phyloP scores from a whole-genome alignment of 1,140 invertebrate species.

The Helicoverpa zea region DNA sequence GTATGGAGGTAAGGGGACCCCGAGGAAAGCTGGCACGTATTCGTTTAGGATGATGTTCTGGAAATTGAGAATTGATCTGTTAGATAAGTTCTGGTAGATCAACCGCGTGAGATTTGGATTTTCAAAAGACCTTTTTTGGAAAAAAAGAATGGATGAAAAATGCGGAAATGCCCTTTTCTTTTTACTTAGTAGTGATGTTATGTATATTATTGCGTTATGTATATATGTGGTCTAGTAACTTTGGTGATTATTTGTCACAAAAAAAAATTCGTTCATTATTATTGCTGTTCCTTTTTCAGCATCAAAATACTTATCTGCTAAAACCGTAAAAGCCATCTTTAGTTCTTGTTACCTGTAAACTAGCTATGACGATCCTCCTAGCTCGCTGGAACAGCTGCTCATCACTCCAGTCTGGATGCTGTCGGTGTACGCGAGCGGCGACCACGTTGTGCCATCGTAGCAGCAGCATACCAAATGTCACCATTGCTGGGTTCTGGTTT shows the following conservation, averaged over 20 bases:
- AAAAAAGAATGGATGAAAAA: neutral
- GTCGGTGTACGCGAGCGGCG: constrained; percentile 91
- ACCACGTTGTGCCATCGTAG: constrained; percentile 98
- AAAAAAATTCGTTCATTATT: neutral
- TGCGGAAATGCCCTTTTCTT: neutral
- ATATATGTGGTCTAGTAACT: no score
- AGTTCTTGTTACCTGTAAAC: constrained; percentile 92
- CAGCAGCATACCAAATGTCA: constrained; percentile 97
- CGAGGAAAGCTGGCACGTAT: constrained; percentile 96
- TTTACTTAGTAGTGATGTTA: no score
- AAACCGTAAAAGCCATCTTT: no score
- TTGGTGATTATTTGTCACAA: no score
- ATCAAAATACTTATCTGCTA: neutral
- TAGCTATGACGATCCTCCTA: constrained; percentile 96
- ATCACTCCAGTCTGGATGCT: constrained; percentile 96
- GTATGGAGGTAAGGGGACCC: constrained; percentile 89
- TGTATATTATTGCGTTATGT: no score
- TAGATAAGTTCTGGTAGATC: neutral
- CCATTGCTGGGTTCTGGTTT: constrained; percentile 98
- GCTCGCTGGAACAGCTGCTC: constrained; percentile 98
- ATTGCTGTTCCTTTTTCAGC: no score
- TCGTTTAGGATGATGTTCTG: constrained; percentile 99
- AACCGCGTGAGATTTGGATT: no score
- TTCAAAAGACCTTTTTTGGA: neutral
- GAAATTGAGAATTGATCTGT: constrained; percentile 54